A percentile compares a stretch with the other conserved stretches of the same genome.
Conservation (phyloP, 2,888 invertebrate genomes). For the Aradus depressus region DNA sequence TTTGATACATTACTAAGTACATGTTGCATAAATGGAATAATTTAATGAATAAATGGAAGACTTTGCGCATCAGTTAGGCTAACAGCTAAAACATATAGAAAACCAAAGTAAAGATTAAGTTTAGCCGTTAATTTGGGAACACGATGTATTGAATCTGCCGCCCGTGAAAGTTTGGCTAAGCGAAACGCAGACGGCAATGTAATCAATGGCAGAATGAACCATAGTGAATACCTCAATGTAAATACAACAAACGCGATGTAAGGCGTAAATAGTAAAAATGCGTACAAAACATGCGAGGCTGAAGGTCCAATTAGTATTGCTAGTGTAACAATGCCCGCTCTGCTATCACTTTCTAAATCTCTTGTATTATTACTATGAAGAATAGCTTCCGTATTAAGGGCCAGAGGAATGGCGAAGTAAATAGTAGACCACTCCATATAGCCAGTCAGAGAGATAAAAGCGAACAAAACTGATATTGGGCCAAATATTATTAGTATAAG, state of each 20-base stretch:
- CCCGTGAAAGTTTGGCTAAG: conserved; percentile 78
- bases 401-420: conserved; percentile 86
- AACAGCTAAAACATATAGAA: conserved; percentile 77
- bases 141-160: conserved; percentile 60
- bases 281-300: conserved; percentile 82
- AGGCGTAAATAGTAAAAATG: conserved; percentile 78
- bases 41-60: conserved; percentile 32
- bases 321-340: conserved; percentile 85
- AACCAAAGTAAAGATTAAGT: conserved; percentile 80
- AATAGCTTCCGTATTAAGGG: conserved; percentile 89
- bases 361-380: conserved; percentile 90
- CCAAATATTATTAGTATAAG: conserved; percentile 86
- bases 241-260: conserved; percentile 81
- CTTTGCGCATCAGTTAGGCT: conserved; percentile 38
- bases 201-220: conserved; percentile 79
- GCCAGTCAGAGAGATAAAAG: conserved; percentile 87
- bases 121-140: conserved; percentile 83
- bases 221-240: conserved; percentile 69
- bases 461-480: conserved; percentile 85
- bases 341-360: conserved; percentile 76
- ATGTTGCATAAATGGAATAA: conserved; percentile 4
- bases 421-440: conserved; percentile 81
- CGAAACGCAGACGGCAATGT: conserved; percentile 81
- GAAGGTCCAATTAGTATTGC: conserved; percentile 89
- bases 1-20: conserved; percentile 15